These are phyloP conservation scores for Coccyzus lansbergi DNA, from an alignment of 2,797 vertebrate genomes.

Conservation along the genomic window DNA sequence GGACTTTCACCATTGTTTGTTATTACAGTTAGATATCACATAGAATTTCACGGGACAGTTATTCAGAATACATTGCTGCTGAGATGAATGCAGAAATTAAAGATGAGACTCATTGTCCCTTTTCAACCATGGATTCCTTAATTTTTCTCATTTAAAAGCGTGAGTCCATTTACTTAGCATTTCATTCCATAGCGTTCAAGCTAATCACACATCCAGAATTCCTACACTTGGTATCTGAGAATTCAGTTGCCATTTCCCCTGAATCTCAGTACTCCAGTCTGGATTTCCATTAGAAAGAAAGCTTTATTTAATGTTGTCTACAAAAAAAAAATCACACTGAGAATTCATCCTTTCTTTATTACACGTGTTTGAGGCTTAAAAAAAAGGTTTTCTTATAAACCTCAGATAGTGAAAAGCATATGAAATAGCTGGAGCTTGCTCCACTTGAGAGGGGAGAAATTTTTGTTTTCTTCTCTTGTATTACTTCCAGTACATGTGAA, in stretches of 20 bases:
- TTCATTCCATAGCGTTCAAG: neutral
- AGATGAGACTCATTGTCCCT: neutral
- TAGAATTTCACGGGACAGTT: neutral
- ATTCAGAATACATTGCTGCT: neutral
- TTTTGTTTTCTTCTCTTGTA: neutral
- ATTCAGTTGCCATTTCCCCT: neutral
- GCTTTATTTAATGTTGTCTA: neutral
- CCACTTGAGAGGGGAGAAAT: neutral
- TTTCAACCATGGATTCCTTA: neutral
- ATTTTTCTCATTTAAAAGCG: neutral
- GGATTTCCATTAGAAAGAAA: neutral
- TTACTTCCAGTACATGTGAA: neutral
- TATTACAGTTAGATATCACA: neutral
- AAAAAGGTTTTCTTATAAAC: neutral
- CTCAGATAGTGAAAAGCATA: neutral
- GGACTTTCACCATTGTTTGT: neutral
- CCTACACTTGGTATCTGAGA: neutral
- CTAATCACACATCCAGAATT: neutral
- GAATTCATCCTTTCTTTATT: neutral
- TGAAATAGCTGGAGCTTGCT: neutral
- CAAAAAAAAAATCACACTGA: neutral
- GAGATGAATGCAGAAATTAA: neutral
- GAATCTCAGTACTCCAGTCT: neutral
- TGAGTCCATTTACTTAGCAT: neutral
- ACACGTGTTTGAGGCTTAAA: neutral